Conservation (phyloP, 2,113 vertebrate species). For the Vimba vimba region DNA sequence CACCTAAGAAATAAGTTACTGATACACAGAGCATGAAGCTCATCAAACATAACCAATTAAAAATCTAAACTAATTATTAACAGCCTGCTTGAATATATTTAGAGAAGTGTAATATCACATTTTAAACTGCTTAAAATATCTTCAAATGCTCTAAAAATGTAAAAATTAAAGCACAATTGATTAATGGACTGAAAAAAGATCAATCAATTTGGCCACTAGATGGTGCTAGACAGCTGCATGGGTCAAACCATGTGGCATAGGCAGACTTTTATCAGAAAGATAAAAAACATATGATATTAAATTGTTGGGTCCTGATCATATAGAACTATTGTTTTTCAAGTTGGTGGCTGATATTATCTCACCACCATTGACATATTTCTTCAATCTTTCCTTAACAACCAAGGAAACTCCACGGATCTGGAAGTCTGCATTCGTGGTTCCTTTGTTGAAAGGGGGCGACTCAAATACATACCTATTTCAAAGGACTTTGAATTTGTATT, state of each 20-base stretch:
- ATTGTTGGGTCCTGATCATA: too few relatives aligned
- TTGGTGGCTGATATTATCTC: too few relatives aligned
- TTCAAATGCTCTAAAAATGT: background rate
- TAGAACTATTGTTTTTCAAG: too few relatives aligned
- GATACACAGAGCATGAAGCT: background rate
- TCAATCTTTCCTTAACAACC: too few relatives aligned
- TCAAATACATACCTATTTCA: too few relatives aligned
- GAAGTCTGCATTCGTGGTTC: too few relatives aligned
- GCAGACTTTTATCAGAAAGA: background rate
- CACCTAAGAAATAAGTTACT: background rate
- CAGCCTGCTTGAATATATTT: background rate
- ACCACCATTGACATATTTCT: too few relatives aligned
- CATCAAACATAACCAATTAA: background rate
- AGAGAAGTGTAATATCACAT: background rate
- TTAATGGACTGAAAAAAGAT: background rate
- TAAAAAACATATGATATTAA: background rate
- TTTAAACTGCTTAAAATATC: background rate
- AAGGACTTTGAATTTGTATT: too few relatives aligned
- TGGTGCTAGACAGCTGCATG: constrained; percentile 42
- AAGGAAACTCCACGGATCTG: too few relatives aligned
- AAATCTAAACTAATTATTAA: background rate
- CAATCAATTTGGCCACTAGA: constrained; percentile 41
- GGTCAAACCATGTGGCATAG: background rate
- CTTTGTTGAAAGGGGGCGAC: too few relatives aligned
- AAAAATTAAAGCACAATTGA: background rate